Base-by-base conservation (phyloP, 2,113 vertebrate species). In the Maccullochella peelii region DNA sequence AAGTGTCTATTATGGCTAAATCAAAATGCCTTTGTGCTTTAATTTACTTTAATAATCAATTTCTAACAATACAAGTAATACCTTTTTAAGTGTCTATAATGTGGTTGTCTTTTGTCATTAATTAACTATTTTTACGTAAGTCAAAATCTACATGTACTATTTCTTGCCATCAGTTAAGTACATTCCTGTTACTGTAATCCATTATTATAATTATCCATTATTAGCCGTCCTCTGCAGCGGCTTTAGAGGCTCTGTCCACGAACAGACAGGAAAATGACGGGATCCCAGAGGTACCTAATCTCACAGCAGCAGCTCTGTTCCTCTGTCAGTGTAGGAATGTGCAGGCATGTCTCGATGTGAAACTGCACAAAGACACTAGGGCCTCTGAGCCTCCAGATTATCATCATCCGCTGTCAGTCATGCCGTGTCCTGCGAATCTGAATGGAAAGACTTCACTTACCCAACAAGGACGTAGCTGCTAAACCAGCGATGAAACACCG, bases 301-400 rank as follows among this genome's bases (percentile, higher is more conserved):
- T 80, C 40, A 75, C 61, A 67, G 33, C 80, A 68, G 77, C 80
- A 79, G 62, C 84, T 82, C 68, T 63, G 68, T 58, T 89, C 40
- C 30, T 84, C 72, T 75, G 16, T 88, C 80, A 70, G 74, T 1
- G 54, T 80, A 81, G 91, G 76, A 89, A 91, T 89, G 86, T 82
- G 30, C 59, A 63, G 68, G 25, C 82, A 70, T 89, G 87, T 87
- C 86, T 71, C 7, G 7, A 79, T 87, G 75, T 81, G 76, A 83
- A 73, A 36, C 61, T 16, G 14, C 44, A 80, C 77, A 88, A 74
- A 83, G 33, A 74, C 76, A 76, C 42, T 42, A 23, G 59, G 23
- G 25, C 86, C 61, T 62, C 78, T 42, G 77, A 79, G 67, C 54
- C 21, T 15, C 21, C 30, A 73, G 57, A 84, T 73, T 75, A 77